Evolutionary conservation across 2,888 invertebrate genomes (phyloP).

Genomic region (Tanypteryx hageni): DNA sequence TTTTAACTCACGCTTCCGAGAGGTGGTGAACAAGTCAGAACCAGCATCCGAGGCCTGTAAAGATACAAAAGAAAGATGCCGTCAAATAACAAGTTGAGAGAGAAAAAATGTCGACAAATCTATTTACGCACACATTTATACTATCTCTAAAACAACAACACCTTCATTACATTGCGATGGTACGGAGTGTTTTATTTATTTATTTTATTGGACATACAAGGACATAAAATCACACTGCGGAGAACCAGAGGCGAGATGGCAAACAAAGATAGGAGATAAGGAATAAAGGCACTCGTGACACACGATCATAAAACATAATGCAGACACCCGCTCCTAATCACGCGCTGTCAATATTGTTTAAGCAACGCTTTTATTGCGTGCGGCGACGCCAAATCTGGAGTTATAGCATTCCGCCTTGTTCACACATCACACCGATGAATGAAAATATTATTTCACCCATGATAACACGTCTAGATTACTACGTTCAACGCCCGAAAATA

Average conservation of each 20-base stretch:
- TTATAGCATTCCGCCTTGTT: background rate
- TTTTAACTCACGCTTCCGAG: constrained; percentile 77
- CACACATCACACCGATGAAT: background rate
- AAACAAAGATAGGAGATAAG: background rate
- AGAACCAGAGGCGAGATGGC: background rate
- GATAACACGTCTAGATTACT: background rate
- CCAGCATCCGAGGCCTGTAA: constrained; percentile 86
- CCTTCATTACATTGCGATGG: background rate
- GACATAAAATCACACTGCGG: background rate
- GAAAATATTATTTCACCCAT: background rate
- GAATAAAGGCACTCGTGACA: background rate
- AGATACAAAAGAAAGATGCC: constrained; percentile 70
- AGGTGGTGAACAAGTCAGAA: constrained; percentile 83
- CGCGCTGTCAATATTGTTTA: constrained; percentile 19
- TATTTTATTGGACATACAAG: background rate
- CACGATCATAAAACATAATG: constrained; percentile 23
- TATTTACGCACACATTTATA: background rate
- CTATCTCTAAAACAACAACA: background rate
- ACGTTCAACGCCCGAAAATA: background rate
- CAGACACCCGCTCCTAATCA: constrained; percentile 5
- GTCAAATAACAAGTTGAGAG: constrained; percentile 52
- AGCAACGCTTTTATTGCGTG: background rate
- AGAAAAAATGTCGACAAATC: background rate
- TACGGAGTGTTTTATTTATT: background rate
- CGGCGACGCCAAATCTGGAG: background rate